phyloP scores from a whole-genome alignment of 2,888 invertebrate species.

The Apoda limacodes region DNA sequence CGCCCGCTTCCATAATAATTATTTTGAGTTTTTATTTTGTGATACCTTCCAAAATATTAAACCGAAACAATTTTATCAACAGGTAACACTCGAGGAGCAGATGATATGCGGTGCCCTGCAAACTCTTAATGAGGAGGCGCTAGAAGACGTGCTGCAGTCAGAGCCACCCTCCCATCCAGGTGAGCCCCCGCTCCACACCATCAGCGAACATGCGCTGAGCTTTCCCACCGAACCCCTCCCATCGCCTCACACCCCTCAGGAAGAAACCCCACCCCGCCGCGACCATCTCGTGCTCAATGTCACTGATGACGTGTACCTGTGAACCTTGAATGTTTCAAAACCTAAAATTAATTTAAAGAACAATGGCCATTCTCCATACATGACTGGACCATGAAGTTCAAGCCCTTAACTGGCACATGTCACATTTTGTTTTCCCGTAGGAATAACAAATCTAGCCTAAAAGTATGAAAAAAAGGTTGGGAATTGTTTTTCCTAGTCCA shows the following conservation, averaged over 20 bases:
- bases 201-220: slow-evolving; percentile 34
- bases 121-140: slow-evolving; percentile 92
- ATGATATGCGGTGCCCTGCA: slow-evolving; percentile 95
- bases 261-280: slow-evolving; percentile 19
- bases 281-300: slow-evolving; percentile 44
- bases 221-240: slow-evolving; percentile 16
- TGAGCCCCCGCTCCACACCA: slow-evolving; percentile 51
- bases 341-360: no score
- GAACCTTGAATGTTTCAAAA: no score
- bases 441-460: no score
- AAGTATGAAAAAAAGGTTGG: no score
- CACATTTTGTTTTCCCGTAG: no score
- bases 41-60: background rate
- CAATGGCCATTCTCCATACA: no score
- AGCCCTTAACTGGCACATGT: no score
- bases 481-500: no score
- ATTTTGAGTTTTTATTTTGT: no score
- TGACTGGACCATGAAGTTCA: no score
- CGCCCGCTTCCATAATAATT: no score
- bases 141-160: slow-evolving; percentile 89
- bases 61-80: slow-evolving; percentile 15
- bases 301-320: slow-evolving; percentile 44
- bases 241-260: slow-evolving; percentile 16
- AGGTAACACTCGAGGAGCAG: slow-evolving; percentile 95
- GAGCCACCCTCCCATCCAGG: slow-evolving; percentile 69